Conservation (phyloP, 2,888 invertebrate genomes). For the Xylocampa areola region DNA sequence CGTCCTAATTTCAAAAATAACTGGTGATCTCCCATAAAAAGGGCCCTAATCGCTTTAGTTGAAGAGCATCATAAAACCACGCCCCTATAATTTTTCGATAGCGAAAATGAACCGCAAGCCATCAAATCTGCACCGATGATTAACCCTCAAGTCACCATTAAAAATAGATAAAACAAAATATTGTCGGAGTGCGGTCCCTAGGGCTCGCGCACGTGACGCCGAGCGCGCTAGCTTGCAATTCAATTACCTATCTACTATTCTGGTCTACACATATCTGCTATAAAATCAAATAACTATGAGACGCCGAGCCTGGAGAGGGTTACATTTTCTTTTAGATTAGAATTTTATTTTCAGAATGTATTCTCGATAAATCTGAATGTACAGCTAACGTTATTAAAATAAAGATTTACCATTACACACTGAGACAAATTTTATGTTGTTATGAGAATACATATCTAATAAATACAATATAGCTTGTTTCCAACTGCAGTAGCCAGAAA, state of each 20-base stretch:
- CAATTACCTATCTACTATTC: constrained; percentile 78
- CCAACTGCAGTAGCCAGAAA: background rate
- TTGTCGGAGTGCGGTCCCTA: constrained; percentile 73
- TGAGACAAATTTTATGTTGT: background rate
- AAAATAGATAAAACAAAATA: constrained; percentile 88
- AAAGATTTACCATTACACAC: too few species aligned
- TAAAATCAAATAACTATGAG: constrained; percentile 73
- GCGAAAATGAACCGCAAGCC: constrained; percentile 68
- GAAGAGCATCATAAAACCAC: constrained; percentile 52
- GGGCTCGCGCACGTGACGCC: constrained; percentile 75
- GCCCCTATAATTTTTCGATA: constrained; percentile 54
- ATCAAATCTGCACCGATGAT: constrained; percentile 80
- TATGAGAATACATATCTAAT: background rate
- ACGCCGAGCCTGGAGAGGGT: constrained; percentile 53
- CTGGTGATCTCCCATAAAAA: constrained; percentile 37
- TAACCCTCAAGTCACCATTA: constrained; percentile 82
- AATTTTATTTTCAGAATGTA: constrained; percentile 24
- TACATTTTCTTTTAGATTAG: constrained; percentile 31
- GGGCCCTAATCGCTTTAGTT: constrained; percentile 53
- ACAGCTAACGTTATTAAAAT: background rate
- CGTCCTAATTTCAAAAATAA: constrained; percentile 39
- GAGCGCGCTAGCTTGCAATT: constrained; percentile 76
- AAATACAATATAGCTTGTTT: too few species aligned
- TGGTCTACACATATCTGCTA: constrained; percentile 66
- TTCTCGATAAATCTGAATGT: constrained; percentile 19